These are phyloP conservation scores for Edolisoma coerulescens DNA, from an alignment of 2,113 vertebrate species.

Conservation along the genomic window DNA sequence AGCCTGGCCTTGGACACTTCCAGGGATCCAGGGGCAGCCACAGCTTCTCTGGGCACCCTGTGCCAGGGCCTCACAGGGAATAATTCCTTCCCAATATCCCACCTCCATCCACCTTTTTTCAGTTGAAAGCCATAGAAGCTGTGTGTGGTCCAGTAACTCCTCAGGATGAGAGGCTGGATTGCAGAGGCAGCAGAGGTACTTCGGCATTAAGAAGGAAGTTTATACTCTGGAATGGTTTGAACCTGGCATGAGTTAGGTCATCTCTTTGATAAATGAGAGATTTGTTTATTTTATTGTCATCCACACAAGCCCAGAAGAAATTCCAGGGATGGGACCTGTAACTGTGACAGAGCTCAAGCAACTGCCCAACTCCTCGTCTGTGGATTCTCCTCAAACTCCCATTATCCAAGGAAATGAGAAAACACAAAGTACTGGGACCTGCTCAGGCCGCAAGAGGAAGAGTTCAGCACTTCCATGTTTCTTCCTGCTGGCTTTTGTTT, in stretches of 20 bases:
- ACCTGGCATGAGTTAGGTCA: background rate
- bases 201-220: background rate
- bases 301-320: background rate
- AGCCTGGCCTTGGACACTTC: fast-evolving
- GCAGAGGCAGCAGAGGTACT: background rate
- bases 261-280: background rate
- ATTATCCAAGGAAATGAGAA: background rate
- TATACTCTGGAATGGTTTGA: background rate
- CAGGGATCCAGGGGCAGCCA: background rate
- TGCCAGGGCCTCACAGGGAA: background rate
- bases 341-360: background rate
- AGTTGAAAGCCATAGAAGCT: background rate
- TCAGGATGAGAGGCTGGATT: background rate
- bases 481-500: background rate
- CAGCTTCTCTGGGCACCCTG: background rate
- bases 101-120: background rate
- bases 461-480: background rate
- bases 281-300: background rate
- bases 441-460: background rate
- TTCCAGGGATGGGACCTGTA: background rate
- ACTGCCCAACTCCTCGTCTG: background rate
- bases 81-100: background rate
- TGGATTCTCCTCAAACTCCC: background rate
- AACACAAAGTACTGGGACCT: background rate
- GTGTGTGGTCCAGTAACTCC: background rate